Base-by-base conservation (phyloP, 1,140 invertebrate species). In the Radopholus similis region DNA sequence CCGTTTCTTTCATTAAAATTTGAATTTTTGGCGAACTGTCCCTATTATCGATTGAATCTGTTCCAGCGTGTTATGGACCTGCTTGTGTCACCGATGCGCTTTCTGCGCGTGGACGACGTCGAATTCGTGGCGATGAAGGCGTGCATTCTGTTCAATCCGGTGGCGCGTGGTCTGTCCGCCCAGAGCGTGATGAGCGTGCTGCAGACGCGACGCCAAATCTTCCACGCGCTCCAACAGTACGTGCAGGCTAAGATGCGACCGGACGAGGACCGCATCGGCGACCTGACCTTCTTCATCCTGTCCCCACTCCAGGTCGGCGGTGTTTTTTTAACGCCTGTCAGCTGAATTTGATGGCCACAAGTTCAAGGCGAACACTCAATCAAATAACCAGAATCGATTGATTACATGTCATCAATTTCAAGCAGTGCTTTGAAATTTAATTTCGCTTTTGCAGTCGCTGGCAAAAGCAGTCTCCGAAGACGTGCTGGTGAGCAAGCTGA, bases 91-190 rank as follows among this genome's bases (percentile, higher is more conserved):
- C 80, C 80, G 23, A 81, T 81, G 79, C 55, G 80, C 13, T 81
- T 76, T 42, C 65, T 82, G 47, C 62, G 80, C 51, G 72, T 82
- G 23, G 77, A 82, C 40, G 77, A 81, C 30, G 67, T 71, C 11
- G 79, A 81, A 60, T 81, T 81, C 54, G 78, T 81, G 4, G 75
- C 79, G 18, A 51, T 81, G 32, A 81, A 81, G 64, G 79, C 79
- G 9, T 82, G 80, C 54, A 77, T 81, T 55, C 58, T 81, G 21
- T 81, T 81, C 71, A 82, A 81, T 64, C 80, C 80, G 26, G 80
- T 78, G 26, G 75, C 71, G n/a, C 51, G 57, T 23, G 75, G 77
- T 9, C 40, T 80, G 15, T 77, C 72, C 28, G 26, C 53, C 2
- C 59, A 77, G 30, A 74, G 62, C 34, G 72, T 78, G 15, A 75